These are phyloP conservation scores for Patiria miniata DNA, from an alignment of 35 echinoderm and acorn worm genomes.

Conservation along the genomic window DNA sequence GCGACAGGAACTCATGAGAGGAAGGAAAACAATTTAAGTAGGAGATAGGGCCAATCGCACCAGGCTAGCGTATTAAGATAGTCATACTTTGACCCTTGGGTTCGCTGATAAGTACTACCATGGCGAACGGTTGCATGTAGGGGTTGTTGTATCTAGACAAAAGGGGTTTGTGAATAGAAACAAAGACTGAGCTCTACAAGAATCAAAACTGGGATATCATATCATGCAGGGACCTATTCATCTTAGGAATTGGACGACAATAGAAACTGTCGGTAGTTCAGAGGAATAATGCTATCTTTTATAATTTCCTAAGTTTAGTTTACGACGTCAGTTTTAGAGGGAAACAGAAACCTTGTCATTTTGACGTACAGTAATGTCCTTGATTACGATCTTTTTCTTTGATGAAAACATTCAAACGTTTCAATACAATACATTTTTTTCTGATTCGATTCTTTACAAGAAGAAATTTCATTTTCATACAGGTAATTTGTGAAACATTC, in stretches of 20 bases:
- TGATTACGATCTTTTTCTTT: no score
- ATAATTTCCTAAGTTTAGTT: no score
- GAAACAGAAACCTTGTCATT: no score
- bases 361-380: no score
- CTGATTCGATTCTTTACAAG: no score
- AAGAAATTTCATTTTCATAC: no score
- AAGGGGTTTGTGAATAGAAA: constrained; percentile 5
- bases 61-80: constrained; percentile 28
- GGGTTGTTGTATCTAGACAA: neutral
- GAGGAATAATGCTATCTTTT: no score
- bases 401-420: no score
- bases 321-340: no score
- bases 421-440: no score
- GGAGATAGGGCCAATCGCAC: constrained; percentile 7
- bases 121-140: neutral
- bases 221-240: constrained; percentile 18
- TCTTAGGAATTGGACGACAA: constrained; percentile 4
- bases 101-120: neutral
- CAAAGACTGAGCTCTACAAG: neutral
- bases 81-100: constrained; percentile 7
- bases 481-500: no score
- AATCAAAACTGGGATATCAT: constrained; percentile 10
- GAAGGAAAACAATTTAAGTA: constrained; percentile 31
- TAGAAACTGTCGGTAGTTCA: neutral
- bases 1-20: constrained; percentile 15